Evolutionary conservation across 2,888 invertebrate genomes (phyloP), one percentile per base, ranked within the genome.

Genomic region (Tenthredo notha): DNA sequence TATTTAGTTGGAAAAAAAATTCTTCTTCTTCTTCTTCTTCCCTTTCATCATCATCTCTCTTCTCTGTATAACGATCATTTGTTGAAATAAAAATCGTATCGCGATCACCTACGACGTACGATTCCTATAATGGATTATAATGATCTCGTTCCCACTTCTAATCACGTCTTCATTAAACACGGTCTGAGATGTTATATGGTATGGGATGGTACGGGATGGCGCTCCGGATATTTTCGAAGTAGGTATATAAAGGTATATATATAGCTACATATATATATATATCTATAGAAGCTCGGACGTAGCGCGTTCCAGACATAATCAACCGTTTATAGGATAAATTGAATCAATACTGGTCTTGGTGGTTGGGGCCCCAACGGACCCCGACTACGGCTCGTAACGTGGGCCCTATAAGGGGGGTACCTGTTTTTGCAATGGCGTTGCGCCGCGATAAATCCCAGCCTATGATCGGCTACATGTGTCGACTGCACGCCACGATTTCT

Each of bases 381-480:
- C 58, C 58, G 50, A 18, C 21, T 21, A 25, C 37, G 87, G 86
- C 86, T 86, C 86, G 86, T 86, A 89, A 88, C 89, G 88, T 87
- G 87, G 88, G 87, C 89, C 90, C 90, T 92, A 92, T 91, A 92
- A 83, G 87, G 87, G 89, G 87, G 87, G 33, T 83, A 61, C 89
- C 85, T 88, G 88, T 92, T 92, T 92, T 92, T 92, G 89, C 87
- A 85, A 87, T 88, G 90, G 91, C 90, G 90, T 92, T 91, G 91
- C 91, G 89, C 89, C 89, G 92, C 91, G 90, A 92, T 93, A 93
- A 93, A 92, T 93, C 92, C 91, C 89, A 88, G 88, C 89, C 92
- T 92, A 92, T 93, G 92, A 93, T 92, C 92, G 92, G 91, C 91
- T 92, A 93, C 93, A 93, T 93, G 93, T 92, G 93, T 92, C 91